Conservation (phyloP, 23 tunicate genomes). For the Oikopleura dioica region DNA sequence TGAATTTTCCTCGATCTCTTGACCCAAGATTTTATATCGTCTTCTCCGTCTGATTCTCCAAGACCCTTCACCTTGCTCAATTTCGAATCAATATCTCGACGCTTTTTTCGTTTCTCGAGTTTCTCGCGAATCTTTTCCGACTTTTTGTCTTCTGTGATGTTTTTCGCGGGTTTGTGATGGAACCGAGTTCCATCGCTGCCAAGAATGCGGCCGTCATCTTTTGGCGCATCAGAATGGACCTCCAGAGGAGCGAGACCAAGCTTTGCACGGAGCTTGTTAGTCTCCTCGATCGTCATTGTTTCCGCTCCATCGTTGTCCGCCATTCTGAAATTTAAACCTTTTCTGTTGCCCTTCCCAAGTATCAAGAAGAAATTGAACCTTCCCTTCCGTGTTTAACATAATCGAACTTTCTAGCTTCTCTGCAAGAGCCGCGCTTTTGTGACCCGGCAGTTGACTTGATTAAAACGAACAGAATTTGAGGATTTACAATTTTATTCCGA, state of each 20-base stretch:
- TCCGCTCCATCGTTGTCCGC: neutral
- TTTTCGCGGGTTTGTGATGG: constrained; percentile 80
- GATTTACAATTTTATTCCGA: too few species aligned
- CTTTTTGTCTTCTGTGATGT: constrained; percentile 53
- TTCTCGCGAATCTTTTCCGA: constrained; percentile 43
- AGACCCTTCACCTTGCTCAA: constrained; percentile 43
- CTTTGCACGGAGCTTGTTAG: constrained; percentile 40
- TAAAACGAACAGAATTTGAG: too few species aligned
- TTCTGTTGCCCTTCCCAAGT: too few species aligned
- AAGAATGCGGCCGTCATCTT: neutral
- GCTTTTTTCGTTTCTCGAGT: constrained; percentile 28
- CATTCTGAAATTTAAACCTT: too few species aligned
- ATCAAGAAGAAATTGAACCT: too few species aligned
- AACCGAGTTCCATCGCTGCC: constrained; percentile 21
- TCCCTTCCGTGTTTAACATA: too few species aligned
- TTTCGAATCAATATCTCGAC: constrained; percentile 35
- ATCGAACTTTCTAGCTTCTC: too few species aligned
- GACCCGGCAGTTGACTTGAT: too few species aligned
- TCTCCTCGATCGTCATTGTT: constrained; percentile 31
- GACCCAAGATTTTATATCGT: constrained; percentile 43
- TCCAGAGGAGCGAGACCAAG: constrained; percentile 76
- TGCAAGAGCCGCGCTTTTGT: too few species aligned
- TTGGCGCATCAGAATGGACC: constrained; percentile 14
- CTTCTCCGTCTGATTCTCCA: constrained; percentile 61
- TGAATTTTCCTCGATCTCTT: constrained; percentile 24